Evolutionary conservation across 1,140 invertebrate genomes (phyloP).

Genomic region (Hormaphis cornu): DNA sequence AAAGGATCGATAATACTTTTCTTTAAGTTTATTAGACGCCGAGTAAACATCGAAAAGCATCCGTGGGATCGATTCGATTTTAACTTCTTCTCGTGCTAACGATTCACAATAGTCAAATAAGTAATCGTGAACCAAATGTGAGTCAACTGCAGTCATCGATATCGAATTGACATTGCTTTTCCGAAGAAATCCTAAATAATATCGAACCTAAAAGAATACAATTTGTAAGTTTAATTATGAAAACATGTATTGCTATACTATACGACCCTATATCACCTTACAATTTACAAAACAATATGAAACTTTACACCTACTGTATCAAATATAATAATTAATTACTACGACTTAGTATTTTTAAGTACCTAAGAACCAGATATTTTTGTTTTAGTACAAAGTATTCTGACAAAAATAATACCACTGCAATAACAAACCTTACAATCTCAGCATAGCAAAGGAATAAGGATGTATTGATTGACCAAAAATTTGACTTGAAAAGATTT

Average conservation of each 20-base stretch:
- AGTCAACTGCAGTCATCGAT: background rate
- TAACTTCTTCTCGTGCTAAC: background rate
- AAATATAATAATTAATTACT: too few relatives aligned
- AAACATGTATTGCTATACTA: background rate
- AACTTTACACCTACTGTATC: too few relatives aligned
- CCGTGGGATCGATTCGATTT: slow-evolving; percentile 6
- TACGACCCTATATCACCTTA: too few relatives aligned
- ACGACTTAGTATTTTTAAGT: too few relatives aligned
- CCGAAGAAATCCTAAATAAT: slow-evolving; percentile 47
- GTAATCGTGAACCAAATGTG: background rate
- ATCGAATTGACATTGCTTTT: background rate
- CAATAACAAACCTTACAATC: too few relatives aligned
- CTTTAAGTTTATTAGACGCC: background rate
- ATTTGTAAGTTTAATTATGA: background rate
- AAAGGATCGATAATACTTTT: background rate
- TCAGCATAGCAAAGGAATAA: too few relatives aligned
- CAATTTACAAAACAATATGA: too few relatives aligned
- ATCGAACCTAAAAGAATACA: slow-evolving; percentile 45
- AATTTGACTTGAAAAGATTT: too few relatives aligned
- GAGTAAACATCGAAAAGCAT: background rate
- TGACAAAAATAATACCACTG: too few relatives aligned
- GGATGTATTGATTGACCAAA: too few relatives aligned
- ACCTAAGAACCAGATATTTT: too few relatives aligned
- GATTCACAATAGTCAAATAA: background rate
- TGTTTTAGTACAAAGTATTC: too few relatives aligned